These are phyloP conservation scores for Matsumyia berberina DNA, from an alignment of 2,888 invertebrate genomes.

Conservation along the genomic window DNA sequence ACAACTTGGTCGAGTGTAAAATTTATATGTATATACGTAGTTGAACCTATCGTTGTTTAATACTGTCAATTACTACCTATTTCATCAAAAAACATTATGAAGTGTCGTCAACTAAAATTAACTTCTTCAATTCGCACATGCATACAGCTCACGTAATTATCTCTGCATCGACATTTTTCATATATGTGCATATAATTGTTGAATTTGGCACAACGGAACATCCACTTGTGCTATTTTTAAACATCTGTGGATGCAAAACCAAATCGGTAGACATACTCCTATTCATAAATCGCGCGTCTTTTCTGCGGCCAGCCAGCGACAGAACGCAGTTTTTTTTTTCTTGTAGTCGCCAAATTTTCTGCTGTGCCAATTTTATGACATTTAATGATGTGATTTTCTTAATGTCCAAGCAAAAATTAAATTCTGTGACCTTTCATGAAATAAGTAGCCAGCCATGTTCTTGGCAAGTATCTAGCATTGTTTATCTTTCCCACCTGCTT, in stretches of 20 bases:
- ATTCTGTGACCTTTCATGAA: constrained; percentile 53
- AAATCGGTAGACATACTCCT: background rate
- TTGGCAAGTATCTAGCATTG: constrained; percentile 18
- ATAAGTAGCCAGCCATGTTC: background rate
- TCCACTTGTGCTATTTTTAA: constrained; percentile 37
- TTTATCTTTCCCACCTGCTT: background rate
- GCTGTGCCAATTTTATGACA: constrained; percentile 61
- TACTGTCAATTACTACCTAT: background rate
- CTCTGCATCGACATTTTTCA: constrained; percentile 6
- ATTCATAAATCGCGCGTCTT: constrained; percentile 36
- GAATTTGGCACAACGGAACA: constrained; percentile 37
- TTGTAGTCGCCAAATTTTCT: constrained; percentile 44
- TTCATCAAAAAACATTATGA: background rate
- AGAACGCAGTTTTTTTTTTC: constrained; percentile 24
- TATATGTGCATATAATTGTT: constrained; percentile 19
- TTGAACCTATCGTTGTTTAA: background rate
- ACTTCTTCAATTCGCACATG: background rate
- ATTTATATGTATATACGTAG: background rate
- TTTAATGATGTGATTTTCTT: constrained; percentile 42
- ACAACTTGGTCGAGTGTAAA: no score
- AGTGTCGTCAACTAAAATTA: background rate
- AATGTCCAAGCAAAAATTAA: constrained; percentile 29
- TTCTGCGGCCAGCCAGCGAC: constrained; percentile 12
- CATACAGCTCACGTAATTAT: background rate
- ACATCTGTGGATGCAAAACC: constrained; percentile 16